Percentiles rank a stretch among this genome's conserved stretches.
Evolutionary conservation across 2,113 vertebrate species (phyloP).

Genomic region (Pterocles orientalis): DNA sequence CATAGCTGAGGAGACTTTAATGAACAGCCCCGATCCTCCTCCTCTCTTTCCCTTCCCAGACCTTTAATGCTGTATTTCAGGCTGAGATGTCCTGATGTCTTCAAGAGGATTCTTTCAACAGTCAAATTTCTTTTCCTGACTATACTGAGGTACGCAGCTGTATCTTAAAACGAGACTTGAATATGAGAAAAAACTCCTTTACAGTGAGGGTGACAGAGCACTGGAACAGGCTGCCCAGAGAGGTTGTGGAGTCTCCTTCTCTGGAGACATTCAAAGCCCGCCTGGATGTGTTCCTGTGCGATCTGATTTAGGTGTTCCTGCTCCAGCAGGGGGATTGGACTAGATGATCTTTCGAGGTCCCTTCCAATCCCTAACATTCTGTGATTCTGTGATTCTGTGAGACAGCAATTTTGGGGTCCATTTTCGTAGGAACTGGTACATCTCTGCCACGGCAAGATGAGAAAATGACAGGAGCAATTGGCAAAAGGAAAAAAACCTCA

Average conservation of each 20-base stretch:
- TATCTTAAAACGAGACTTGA: constrained; percentile 20
- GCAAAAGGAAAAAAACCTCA: background rate
- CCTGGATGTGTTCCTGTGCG: too few relatives aligned
- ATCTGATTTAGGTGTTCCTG: too few relatives aligned
- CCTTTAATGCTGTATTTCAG: constrained; percentile 52
- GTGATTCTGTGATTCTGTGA: too few relatives aligned
- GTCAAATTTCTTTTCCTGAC: background rate
- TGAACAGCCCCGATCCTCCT: background rate
- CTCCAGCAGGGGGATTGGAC: too few relatives aligned
- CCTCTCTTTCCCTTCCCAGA: constrained; percentile 15
- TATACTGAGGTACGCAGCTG: background rate
- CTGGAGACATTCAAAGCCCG: too few relatives aligned
- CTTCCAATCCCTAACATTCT: too few relatives aligned
- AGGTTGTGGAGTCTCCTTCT: too few relatives aligned
- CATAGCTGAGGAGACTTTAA: background rate
- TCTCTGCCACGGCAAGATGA: background rate
- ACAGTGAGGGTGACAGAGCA: too few relatives aligned
- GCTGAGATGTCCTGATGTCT: constrained; percentile 32
- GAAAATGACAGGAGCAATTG: background rate
- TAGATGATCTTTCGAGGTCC: too few relatives aligned
- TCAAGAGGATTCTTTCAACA: constrained; percentile 3
- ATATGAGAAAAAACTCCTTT: too few relatives aligned
- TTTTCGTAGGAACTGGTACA: background rate
- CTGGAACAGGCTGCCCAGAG: too few relatives aligned
- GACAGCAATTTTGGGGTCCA: background rate